A percentile compares a stretch with the other conserved stretches of the same genome.
phyloP scores from a whole-genome alignment of 2,113 vertebrate species.

The Diadophis punctatus region DNA sequence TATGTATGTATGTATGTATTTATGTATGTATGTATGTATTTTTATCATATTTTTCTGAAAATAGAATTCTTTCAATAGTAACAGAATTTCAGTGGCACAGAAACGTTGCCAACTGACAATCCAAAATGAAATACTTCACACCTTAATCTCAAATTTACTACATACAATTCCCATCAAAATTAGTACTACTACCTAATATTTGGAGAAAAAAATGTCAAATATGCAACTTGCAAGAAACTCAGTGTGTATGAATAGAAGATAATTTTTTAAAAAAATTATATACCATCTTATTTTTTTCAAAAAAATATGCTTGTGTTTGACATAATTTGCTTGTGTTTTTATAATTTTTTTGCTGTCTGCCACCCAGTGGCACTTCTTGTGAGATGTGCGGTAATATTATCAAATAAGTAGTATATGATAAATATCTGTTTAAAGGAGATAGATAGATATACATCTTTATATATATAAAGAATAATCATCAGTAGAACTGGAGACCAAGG shows the following conservation, averaged over 20 bases:
- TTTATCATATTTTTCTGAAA: background rate
- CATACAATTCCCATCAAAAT: background rate
- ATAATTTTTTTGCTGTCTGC: background rate
- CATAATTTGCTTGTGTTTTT: background rate
- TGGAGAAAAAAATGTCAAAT: background rate
- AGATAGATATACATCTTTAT: background rate
- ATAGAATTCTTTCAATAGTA: background rate
- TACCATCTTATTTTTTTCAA: background rate
- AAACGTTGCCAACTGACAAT: background rate
- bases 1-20: too few relatives aligned
- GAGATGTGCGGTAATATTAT: background rate
- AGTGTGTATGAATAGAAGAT: background rate
- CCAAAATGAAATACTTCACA: background rate
- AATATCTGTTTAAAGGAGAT: background rate
- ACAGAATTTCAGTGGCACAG: background rate
- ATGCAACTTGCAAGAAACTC: background rate
- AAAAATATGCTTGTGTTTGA: background rate
- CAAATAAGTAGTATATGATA: background rate
- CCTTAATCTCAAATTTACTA: background rate
- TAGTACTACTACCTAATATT: background rate
- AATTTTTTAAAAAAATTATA: background rate
- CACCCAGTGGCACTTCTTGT: background rate
- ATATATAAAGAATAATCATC: background rate
- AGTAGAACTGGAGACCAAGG: too few relatives aligned
- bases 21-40: too few relatives aligned